phyloP scores from a whole-genome alignment of 2,888 invertebrate genomes.

The Yponomeuta cagnagella region DNA sequence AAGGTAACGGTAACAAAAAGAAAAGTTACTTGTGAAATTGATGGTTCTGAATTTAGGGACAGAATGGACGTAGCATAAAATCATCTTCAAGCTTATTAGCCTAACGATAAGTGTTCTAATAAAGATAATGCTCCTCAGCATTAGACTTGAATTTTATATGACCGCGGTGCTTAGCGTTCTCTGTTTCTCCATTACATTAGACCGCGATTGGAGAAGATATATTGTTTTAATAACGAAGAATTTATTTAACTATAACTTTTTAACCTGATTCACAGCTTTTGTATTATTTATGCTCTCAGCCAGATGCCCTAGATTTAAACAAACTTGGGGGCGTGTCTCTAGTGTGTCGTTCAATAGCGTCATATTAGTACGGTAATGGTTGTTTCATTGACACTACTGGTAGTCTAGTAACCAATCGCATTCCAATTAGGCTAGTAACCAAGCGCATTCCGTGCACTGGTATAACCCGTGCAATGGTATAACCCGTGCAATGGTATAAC shows the following conservation, averaged over 20 bases:
- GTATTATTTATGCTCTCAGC: too few relatives aligned
- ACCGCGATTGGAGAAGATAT: conserved; percentile 44
- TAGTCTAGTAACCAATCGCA: too few relatives aligned
- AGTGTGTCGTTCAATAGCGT: too few relatives aligned
- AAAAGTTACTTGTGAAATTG: neutral
- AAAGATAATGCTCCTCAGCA: conserved; percentile 27
- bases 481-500: too few relatives aligned
- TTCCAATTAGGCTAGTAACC: too few relatives aligned
- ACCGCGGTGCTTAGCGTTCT: conserved; percentile 21
- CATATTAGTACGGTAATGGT: too few relatives aligned
- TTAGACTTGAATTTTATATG: conserved; percentile 34
- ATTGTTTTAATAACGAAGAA: conserved; percentile 43
- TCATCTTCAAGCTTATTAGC: neutral
- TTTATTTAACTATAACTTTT: conserved; percentile 30
- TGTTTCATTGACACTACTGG: too few relatives aligned
- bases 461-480: too few relatives aligned
- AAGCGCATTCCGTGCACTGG: too few relatives aligned
- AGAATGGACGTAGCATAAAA: neutral
- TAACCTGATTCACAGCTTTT: too few relatives aligned
- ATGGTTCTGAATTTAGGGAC: neutral
- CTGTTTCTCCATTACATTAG: conserved; percentile 27
- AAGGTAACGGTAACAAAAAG: neutral
- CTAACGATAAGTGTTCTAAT: conserved; percentile 10
- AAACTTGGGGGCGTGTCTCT: too few relatives aligned
- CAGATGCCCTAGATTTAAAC: too few relatives aligned